Percentiles rank a stretch among this genome's conserved stretches.
phyloP scores from a whole-genome alignment of 1,140 invertebrate species.

The Anastrepha ludens region DNA sequence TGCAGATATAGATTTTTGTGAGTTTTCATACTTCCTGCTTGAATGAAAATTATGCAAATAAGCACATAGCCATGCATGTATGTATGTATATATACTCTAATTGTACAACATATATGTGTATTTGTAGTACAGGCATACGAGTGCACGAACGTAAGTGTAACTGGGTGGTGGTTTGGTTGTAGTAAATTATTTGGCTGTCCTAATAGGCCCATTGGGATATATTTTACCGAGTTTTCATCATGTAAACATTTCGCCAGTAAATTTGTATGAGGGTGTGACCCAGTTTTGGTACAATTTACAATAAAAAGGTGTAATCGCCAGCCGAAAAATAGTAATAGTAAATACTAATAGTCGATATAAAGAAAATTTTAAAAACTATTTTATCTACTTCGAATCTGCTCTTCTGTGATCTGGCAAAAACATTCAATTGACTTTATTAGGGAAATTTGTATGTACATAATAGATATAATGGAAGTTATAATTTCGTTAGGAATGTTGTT shows the following conservation, averaged over 20 bases:
- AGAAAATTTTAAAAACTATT: too few species aligned
- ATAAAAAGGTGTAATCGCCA: too few species aligned
- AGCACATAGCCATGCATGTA: too few species aligned
- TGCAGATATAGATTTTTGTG: background rate
- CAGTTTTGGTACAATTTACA: background rate
- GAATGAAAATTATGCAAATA: too few species aligned
- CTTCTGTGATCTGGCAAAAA: too few species aligned
- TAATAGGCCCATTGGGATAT: background rate
- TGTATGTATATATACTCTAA: background rate
- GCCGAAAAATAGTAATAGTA: too few species aligned
- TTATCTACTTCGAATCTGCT: too few species aligned
- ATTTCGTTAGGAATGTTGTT: too few species aligned
- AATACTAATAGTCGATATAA: too few species aligned
- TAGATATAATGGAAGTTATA: too few species aligned
- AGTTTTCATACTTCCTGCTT: background rate
- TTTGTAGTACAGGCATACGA: background rate
- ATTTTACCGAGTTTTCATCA: background rate
- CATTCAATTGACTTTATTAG: too few species aligned
- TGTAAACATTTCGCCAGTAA: background rate
- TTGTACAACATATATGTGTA: background rate
- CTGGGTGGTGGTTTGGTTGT: background rate
- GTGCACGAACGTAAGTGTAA: background rate
- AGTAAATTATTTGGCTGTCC: background rate
- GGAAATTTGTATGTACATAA: too few species aligned
- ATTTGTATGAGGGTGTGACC: background rate